Evolutionary conservation across 53 echinoderm and acorn worm genomes (phyloP).

Genomic region (Luidia sarsii): DNA sequence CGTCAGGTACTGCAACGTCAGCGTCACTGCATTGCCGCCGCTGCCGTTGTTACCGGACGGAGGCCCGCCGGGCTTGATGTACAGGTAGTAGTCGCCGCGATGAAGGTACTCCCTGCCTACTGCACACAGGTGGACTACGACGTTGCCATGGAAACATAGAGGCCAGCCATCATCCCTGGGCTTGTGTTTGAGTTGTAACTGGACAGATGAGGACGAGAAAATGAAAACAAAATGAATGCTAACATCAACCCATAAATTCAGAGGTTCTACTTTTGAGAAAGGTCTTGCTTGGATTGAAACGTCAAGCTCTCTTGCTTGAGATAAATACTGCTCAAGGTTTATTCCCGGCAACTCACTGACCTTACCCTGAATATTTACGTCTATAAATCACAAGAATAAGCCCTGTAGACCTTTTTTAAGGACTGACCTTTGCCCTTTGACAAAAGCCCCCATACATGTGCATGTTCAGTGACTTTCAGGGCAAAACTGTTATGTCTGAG

Average conservation of each 20-base stretch:
- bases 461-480: no score
- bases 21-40: conserved; percentile 10
- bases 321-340: not conserved
- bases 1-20: conserved; percentile 39
- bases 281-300: no score
- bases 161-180: conserved; percentile 81
- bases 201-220: conserved; percentile 1
- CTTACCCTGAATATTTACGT: no score
- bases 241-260: not conserved
- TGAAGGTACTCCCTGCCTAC: conserved; percentile 26
- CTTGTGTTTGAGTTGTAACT: conserved; percentile 71
- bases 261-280: no score
- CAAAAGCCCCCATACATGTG: no score
- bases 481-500: no score
- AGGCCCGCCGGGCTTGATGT: conserved; percentile 42
- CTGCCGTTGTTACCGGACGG: not conserved
- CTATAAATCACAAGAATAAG: no score
- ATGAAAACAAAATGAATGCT: not conserved
- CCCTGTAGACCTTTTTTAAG: no score
- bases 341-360: no score
- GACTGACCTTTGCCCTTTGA: no score
- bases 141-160: conserved; percentile 48
- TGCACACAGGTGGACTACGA: conserved; percentile 52
- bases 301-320: no score
- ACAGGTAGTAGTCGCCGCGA: conserved; percentile 54